These are phyloP conservation scores for Leptopilina drosophilae DNA, from an alignment of 2,888 invertebrate genomes.

Conservation along the genomic window DNA sequence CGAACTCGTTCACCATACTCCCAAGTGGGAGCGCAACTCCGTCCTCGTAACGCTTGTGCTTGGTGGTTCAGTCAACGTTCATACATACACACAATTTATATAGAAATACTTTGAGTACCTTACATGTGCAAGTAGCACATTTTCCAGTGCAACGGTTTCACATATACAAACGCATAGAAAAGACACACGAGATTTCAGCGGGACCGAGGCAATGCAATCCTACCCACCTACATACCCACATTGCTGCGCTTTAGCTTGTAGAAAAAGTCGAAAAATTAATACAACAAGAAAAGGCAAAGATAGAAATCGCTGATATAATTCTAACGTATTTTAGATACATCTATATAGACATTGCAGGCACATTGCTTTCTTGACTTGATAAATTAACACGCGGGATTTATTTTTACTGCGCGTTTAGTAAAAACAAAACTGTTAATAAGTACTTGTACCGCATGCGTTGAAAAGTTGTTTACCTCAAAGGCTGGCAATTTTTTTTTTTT, in stretches of 20 bases:
- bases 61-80: not conserved
- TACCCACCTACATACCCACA: conserved; percentile 39
- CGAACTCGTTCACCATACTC: conserved; percentile 58
- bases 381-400: too few species aligned
- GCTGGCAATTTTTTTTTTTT: too few species aligned
- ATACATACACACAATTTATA: not conserved
- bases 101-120: conserved; percentile 21
- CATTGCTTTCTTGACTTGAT: not conserved
- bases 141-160: conserved; percentile 37
- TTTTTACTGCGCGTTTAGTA: too few species aligned
- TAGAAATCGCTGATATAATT: conserved; percentile 30
- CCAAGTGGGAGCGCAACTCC: conserved; percentile 63
- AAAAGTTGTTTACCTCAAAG: too few species aligned
- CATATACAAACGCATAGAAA: not conserved
- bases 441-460: too few species aligned
- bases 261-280: conserved; percentile 39
- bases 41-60: conserved; percentile 58
- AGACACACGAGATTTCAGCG: conserved; percentile 27
- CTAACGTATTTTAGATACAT: conserved; percentile 27
- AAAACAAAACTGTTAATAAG: too few species aligned
- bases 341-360: not conserved
- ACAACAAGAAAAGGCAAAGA: conserved; percentile 29
- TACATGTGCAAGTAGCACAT: conserved; percentile 33
- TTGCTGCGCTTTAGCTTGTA: not conserved
- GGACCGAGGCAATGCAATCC: conserved; percentile 17